A percentile compares a stretch with the other conserved stretches of the same genome.
phyloP scores from a whole-genome alignment of 1,140 invertebrate genomes.

The Drosophila lini region DNA sequence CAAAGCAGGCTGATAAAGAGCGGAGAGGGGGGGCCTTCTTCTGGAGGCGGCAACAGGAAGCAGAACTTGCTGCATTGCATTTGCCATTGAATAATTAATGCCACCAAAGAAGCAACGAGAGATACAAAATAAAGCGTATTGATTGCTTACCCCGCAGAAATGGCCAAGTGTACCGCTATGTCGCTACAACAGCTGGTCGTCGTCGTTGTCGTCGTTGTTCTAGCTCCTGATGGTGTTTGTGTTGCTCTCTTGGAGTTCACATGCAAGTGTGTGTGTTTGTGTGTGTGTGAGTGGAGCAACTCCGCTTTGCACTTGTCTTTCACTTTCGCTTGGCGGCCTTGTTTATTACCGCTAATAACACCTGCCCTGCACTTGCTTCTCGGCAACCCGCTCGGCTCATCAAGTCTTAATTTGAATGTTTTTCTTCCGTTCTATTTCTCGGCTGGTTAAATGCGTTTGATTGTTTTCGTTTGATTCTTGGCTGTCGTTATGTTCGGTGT shows the following conservation, averaged over 20 bases:
- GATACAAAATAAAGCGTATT: conserved; percentile 18
- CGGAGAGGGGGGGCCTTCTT: not conserved
- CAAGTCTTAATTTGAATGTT: conserved; percentile 8
- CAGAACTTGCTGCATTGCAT: conserved; percentile 18
- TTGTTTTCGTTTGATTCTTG: conserved; percentile 24
- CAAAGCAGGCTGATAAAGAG: conserved; percentile 28
- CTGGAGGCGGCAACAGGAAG: conserved; percentile 14
- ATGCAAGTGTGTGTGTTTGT: not conserved
- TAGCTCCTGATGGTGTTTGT: conserved; percentile 13
- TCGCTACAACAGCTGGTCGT: conserved; percentile 17
- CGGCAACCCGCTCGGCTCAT: not conserved
- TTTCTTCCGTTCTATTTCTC: conserved; percentile 15
- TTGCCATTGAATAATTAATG: conserved; percentile 20
- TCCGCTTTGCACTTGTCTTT: conserved; percentile 12
- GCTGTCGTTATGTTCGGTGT: conserved; percentile 14
- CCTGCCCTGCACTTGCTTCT: not conserved
- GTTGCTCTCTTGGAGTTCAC: conserved; percentile 11
- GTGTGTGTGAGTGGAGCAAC: not conserved
- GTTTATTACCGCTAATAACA: conserved; percentile 4
- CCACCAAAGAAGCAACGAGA: not conserved
- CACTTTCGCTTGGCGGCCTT: not conserved
- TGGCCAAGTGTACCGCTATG: conserved; percentile 9
- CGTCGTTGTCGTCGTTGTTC: conserved; percentile 5
- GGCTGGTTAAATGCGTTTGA: conserved; percentile 16
- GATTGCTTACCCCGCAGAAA: conserved; percentile 14